Percentiles rank a stretch among this genome's conserved stretches.
Evolutionary conservation across 2,113 vertebrate species (phyloP).

Genomic region (Phrynosoma platyrhinos): DNA sequence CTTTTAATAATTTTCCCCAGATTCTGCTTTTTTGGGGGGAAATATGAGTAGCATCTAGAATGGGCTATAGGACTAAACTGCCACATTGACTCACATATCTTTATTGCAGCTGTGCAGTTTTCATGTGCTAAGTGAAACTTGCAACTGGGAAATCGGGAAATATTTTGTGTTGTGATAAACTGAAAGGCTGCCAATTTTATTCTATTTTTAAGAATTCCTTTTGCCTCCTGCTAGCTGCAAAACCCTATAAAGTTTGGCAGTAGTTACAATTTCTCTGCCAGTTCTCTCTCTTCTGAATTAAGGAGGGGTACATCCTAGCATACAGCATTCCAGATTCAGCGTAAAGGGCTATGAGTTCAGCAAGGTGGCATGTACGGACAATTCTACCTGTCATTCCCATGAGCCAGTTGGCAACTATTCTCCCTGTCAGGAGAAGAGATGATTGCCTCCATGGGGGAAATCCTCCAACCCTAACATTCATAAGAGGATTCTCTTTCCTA

Average conservation of each 20-base stretch:
- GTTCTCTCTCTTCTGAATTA: constrained; percentile 48
- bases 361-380: constrained; percentile 22
- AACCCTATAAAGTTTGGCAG: constrained; percentile 45
- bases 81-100: background rate
- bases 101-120: background rate
- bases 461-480: constrained; percentile 41
- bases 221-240: constrained; percentile 36
- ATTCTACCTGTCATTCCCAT: constrained; percentile 30
- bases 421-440: constrained; percentile 31
- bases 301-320: background rate
- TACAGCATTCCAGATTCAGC: constrained; percentile 12
- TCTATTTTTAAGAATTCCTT: constrained; percentile 5
- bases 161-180: constrained; percentile 42
- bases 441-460: constrained; percentile 22
- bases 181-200: constrained; percentile 16
- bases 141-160: background rate
- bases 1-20: background rate
- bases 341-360: constrained; percentile 16
- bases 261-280: constrained; percentile 44
- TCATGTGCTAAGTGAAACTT: background rate
- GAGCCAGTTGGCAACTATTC: constrained; percentile 35
- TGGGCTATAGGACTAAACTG: background rate
- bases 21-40: background rate
- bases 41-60: background rate
- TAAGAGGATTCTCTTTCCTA: constrained; percentile 48